These are phyloP conservation scores for Ferrisia virgata DNA, from an alignment of 2,888 invertebrate species.

Conservation along the genomic window DNA sequence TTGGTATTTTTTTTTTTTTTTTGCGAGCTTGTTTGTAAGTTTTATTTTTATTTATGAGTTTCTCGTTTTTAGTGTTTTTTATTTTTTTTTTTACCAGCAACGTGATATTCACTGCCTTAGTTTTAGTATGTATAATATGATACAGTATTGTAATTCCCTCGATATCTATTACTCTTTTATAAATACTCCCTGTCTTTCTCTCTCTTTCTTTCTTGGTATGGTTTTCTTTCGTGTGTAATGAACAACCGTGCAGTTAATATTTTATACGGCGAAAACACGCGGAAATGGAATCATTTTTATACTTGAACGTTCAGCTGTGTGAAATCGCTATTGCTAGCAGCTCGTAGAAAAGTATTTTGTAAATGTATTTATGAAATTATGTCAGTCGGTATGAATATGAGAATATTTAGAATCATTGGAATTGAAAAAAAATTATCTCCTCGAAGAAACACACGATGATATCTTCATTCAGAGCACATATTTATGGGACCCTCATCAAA, in stretches of 20 bases:
- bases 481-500: too few species aligned
- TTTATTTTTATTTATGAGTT: slow-evolving; percentile 16
- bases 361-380: too few species aligned
- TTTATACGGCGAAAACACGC: not conserved
- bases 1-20: not conserved
- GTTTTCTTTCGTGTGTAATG: not conserved
- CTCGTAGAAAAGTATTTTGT: too few species aligned
- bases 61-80: not conserved
- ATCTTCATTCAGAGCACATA: too few species aligned
- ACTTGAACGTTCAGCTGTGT: not conserved
- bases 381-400: too few species aligned
- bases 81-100: not conserved
- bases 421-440: too few species aligned
- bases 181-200: too few species aligned
- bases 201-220: not conserved
- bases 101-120: not conserved
- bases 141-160: not conserved
- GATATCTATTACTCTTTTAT: not conserved
- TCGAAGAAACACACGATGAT: too few species aligned
- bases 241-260: not conserved
- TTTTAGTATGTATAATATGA: too few species aligned
- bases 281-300: not conserved
- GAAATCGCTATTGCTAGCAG: too few species aligned
- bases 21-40: not conserved
- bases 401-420: too few species aligned